phyloP scores from a whole-genome alignment of 2,113 vertebrate genomes.

The Scomber scombrus region DNA sequence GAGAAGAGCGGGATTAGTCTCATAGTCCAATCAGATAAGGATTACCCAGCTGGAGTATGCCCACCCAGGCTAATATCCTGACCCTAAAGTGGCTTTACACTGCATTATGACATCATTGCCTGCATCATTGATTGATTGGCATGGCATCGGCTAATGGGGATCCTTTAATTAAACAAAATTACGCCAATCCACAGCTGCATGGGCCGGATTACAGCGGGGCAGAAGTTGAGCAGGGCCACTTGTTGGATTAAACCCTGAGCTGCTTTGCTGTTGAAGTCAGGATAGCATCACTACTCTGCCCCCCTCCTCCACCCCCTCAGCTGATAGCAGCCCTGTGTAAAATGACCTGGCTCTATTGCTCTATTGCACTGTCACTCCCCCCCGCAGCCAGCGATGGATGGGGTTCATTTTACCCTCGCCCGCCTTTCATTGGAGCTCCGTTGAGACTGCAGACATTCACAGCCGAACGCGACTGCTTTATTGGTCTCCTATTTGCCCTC shows the following conservation, averaged over 20 bases:
- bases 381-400: constrained; percentile 70
- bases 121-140: no score
- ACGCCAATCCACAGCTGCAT: constrained; percentile 50
- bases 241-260: constrained; percentile 35
- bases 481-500: constrained; percentile 67
- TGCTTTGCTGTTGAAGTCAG: not conserved
- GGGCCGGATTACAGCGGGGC: constrained; percentile 47
- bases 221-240: constrained; percentile 23
- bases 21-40: constrained; percentile 81
- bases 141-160: no score
- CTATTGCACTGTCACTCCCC: constrained; percentile 60
- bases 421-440: constrained; percentile 46
- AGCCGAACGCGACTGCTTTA: constrained; percentile 54
- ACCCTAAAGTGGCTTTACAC: constrained; percentile 73
- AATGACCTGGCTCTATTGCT: constrained; percentile 59
- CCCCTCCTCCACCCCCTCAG: constrained; percentile 23
- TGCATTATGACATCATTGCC: constrained; percentile 60
- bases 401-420: constrained; percentile 67
- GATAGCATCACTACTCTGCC: constrained; percentile 20
- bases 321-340: constrained; percentile 49
- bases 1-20: constrained; percentile 76
- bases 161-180: no score
- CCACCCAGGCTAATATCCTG: constrained; percentile 72
- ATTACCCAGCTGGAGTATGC: constrained; percentile 71
- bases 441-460: constrained; percentile 59